Conservation (phyloP, 2,888 invertebrate species). For the Gari tellinella region DNA sequence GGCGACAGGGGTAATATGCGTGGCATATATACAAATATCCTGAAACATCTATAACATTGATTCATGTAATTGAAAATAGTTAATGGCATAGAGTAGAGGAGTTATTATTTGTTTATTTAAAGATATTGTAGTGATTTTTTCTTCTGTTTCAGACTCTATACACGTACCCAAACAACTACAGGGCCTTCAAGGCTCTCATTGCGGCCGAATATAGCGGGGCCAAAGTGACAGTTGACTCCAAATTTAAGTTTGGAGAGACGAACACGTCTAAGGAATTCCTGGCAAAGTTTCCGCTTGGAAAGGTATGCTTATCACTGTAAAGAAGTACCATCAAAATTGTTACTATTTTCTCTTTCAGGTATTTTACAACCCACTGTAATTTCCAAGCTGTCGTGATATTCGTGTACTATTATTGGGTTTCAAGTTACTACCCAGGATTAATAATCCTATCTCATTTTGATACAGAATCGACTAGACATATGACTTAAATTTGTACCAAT, state of each 20-base stretch:
- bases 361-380: no score
- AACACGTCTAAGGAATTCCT: conserved; percentile 94
- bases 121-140: neutral
- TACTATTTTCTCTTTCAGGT: neutral
- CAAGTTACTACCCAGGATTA: no score
- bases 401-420: no score
- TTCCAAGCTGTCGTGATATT: no score
- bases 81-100: neutral
- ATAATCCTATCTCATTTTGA: no score
- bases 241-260: conserved; percentile 96
- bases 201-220: conserved; percentile 98
- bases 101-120: neutral
- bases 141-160: conserved; percentile 92
- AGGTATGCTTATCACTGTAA: conserved; percentile 88
- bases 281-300: conserved; percentile 98
- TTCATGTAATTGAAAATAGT: neutral
- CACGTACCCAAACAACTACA: conserved; percentile 99
- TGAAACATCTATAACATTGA: conserved; percentile 5
- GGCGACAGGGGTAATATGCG: conserved; percentile 87
- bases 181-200: conserved; percentile 98
- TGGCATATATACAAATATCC: conserved; percentile 20
- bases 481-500: no score
- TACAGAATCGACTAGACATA: no score
- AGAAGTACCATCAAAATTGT: neutral
- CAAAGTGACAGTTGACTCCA: conserved; percentile 82